A percentile compares a stretch with the other conserved stretches of the same genome.
These are phyloP conservation scores for Zoanthus solanderi DNA, from an alignment of 92 coral and sea anemone species.

Conservation along the genomic window DNA sequence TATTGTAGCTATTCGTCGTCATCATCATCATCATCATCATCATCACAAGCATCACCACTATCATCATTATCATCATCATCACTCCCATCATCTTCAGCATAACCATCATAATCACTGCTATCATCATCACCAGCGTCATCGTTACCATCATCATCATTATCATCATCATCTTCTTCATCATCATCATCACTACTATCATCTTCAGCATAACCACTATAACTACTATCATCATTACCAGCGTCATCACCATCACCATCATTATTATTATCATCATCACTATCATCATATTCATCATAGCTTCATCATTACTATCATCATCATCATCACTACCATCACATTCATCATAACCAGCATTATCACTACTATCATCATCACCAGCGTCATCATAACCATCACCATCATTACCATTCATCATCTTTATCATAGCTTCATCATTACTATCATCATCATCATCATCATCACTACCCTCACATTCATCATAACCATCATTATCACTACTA, in stretches of 20 bases:
- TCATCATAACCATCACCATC: not conserved
- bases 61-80: too few relatives aligned
- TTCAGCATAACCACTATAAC: too few relatives aligned
- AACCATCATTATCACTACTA: not conserved
- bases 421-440: not conserved
- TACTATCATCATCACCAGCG: not conserved
- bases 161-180: not conserved
- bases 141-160: not conserved
- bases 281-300: not conserved
- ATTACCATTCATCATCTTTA: too few relatives aligned
- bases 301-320: not conserved
- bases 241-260: not conserved
- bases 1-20: too few relatives aligned
- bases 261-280: not conserved
- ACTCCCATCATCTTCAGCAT: too few relatives aligned
- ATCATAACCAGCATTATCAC: not conserved
- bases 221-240: not conserved
- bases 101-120: too few relatives aligned
- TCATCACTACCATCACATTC: not conserved
- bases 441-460: not conserved
- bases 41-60: too few relatives aligned
- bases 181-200: too few relatives aligned
- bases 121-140: not conserved
- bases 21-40: too few relatives aligned
- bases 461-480: not conserved